Conservation (phyloP, 2,113 vertebrate species). For the Aegotheles bennettii region DNA sequence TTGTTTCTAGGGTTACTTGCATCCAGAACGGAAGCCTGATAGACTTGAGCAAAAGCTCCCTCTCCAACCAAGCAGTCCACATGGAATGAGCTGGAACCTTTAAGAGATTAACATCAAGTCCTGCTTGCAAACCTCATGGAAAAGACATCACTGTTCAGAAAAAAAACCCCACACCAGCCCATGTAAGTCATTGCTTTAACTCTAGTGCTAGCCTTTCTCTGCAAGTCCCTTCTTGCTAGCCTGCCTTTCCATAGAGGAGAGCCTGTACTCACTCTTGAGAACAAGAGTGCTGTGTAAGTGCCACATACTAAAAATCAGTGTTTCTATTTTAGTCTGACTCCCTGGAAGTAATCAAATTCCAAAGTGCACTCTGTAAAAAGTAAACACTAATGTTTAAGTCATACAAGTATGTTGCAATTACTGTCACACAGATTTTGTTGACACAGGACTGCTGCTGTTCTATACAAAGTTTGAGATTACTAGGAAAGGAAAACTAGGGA, state of each 20-base stretch:
- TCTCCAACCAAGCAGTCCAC: slow-evolving; percentile 84
- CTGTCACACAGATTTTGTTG: neutral
- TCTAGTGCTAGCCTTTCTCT: neutral
- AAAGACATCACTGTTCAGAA: neutral
- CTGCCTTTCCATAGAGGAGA: neutral
- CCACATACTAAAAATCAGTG: neutral
- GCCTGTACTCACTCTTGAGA: neutral
- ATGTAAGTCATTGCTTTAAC: neutral
- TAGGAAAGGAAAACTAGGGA: neutral
- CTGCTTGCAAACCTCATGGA: neutral
- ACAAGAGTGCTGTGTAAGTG: neutral
- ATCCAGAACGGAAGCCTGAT: slow-evolving; percentile 79
- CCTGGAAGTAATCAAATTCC: slow-evolving; percentile 5
- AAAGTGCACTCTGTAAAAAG: slow-evolving; percentile 15
- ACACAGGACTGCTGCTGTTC: neutral
- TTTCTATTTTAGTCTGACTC: neutral
- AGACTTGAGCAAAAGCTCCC: slow-evolving; percentile 93
- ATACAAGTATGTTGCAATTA: neutral
- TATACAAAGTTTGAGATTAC: neutral
- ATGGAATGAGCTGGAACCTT: slow-evolving; percentile 75
- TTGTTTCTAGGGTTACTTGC: slow-evolving; percentile 66
- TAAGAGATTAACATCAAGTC: neutral
- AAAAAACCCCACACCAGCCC: neutral
- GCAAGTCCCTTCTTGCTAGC: neutral
- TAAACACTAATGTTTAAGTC: neutral